Evolutionary conservation across 2,888 invertebrate species (phyloP), one percentile per base, ranked within the genome.

Genomic region (Agriopis marginaria): DNA sequence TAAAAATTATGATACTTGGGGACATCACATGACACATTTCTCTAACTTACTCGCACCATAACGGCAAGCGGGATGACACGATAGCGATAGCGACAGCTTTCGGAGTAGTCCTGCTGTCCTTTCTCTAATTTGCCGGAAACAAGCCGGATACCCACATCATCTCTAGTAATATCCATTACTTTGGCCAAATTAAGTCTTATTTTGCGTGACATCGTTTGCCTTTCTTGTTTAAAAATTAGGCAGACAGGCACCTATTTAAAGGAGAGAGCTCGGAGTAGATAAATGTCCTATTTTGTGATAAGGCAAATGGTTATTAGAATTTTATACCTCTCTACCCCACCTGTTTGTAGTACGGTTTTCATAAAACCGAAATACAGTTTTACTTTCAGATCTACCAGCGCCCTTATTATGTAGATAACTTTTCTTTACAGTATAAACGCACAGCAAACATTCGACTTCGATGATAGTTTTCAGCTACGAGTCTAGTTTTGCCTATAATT

Each of bases 191-290:
- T 90, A 89, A 90, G 87, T 83, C 86, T 87, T 87, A 87, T 89
- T 90, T 87, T 86, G 86, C 90, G 90, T 89, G 89, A 89, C 89
- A 84, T 81, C 86, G 82, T 87, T 88, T 84, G 83, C 84, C 82
- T 86, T 86, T 86, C 81, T 85, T 85, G 81, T 86, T 85, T 88
- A 84, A 85, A 80, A 87, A 87, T 86, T 67, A 66, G 63, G 61
- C 60, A 66, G 66, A 61, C 65, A 67, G 62, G 53, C 62, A 65
- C 68, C 53, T 68, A 68, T 65, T 63, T 87, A 85, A 84, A 81
- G 81, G 79, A 81, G 78, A 71, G 77, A 80, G 79, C 86, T 47
- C 12, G 40, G 66, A 87, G 77, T 78, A 74, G 63, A 66, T 70
- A 70, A 70, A 70, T 70, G 63, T 42, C 14, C 42, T 58, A 49